Base-by-base conservation (phyloP, 2,797 vertebrate genomes). In the Naso thynnoides region DNA sequence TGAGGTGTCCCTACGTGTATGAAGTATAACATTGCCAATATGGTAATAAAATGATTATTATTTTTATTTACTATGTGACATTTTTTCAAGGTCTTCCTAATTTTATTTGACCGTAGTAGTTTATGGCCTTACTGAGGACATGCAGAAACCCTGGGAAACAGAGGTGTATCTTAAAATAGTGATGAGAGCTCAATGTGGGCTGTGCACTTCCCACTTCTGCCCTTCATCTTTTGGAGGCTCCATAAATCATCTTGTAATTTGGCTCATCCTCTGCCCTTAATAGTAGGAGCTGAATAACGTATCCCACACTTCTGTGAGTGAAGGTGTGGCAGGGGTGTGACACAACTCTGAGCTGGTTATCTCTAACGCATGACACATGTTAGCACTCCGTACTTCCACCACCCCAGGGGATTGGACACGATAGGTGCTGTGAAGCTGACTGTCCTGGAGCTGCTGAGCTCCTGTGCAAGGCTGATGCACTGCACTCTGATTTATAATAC, bases 191-290 rank as follows among this genome's bases (percentile, higher is more conserved):
- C 67, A 62, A 60, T 72, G 42, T 47, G 70, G 44, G 66, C 42
- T 42, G 10, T 72, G 72, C 76, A 81, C 84, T 80, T 68, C 73
- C 61, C 61, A 70, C 61, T 73, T 66, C 67, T 76, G 67, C 65
- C 57, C 73, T 50, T 59, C 83, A 76, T 87, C 83, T 83, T 58
- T 53, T 31, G 16, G 54, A 79, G 66, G 60, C 73, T 70, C 48
- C 78, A 89, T 93, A 88, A 88, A 89, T 94, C 89, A 92, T 77
- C 39, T 79, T 69, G 39, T 66, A 83, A 84, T 92, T 53, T 81
- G 56, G 83, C 58, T 74, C 77, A 61, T 88, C 76, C 82, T 73
- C 61, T 82, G 63, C 76, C 70, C 75, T 83, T 79, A 84, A 88
- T 86, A 86, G 82, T 65, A 54, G 62, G 72, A 81, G 80, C 60